Percentiles rank a stretch among this genome's conserved stretches.
These are phyloP conservation scores for Lacerta viridis DNA, from an alignment of 2,797 vertebrate species.

Conservation along the genomic window DNA sequence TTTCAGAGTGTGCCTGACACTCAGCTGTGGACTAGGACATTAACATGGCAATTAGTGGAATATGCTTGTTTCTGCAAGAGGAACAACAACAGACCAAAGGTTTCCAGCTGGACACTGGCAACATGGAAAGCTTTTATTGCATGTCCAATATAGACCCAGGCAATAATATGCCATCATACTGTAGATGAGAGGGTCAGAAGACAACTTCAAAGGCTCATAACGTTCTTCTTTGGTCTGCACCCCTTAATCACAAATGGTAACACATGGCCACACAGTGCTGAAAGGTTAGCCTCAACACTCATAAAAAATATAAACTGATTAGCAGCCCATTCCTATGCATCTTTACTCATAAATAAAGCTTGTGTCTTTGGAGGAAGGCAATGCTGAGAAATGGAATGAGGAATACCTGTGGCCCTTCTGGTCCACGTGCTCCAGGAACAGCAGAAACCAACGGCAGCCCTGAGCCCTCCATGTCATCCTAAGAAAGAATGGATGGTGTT, in stretches of 20 bases:
- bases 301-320: not conserved
- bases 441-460: constrained; percentile 74
- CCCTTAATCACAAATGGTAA: not conserved
- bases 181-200: not conserved
- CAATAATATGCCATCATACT: not conserved
- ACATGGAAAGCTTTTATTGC: not conserved
- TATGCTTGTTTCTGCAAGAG: not conserved
- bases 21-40: not conserved
- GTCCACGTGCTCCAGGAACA: constrained; percentile 82
- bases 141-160: not conserved
- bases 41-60: not conserved
- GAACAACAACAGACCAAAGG: not conserved
- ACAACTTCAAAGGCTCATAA: not conserved
- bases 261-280: not conserved
- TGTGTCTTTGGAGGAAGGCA: not conserved
- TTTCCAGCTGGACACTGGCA: not conserved
- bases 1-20: not conserved
- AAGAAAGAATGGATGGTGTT: not conserved
- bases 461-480: constrained; percentile 97
- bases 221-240: not conserved
- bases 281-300: not conserved
- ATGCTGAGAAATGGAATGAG: not conserved
- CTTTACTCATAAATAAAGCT: not conserved
- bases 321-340: not conserved
- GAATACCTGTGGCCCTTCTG: constrained; percentile 85